Percentiles rank a stretch among this genome's conserved stretches.
phyloP scores from a whole-genome alignment of 2,797 vertebrate genomes.

The Lycodopsis pacificus region DNA sequence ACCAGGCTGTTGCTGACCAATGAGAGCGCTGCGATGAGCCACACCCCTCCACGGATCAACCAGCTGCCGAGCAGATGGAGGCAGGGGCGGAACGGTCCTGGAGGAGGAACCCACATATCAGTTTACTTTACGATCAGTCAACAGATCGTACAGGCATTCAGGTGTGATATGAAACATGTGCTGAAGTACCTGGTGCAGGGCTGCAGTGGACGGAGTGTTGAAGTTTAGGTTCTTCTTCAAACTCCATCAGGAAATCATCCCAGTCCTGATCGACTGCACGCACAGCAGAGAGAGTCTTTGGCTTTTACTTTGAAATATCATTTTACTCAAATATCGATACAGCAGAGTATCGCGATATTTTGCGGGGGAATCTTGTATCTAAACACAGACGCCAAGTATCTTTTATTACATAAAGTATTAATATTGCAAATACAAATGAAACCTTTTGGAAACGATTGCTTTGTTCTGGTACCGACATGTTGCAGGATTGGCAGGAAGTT shows the following conservation, averaged over 20 bases:
- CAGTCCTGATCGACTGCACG: constrained; percentile 89
- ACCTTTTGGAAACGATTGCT: no score
- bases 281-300: neutral
- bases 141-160: neutral
- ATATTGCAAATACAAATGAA: no score
- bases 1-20: constrained; percentile 90
- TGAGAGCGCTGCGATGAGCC: constrained; percentile 88
- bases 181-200: constrained; percentile 89
- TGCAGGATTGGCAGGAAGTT: no score
- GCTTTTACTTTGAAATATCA: constrained; percentile 9
- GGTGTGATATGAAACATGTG: neutral
- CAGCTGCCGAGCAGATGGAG: constrained; percentile 92
- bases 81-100: constrained; percentile 94
- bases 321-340: neutral
- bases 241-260: constrained; percentile 91
- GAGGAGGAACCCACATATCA: neutral
- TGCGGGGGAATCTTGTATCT: no score
- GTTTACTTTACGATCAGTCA: neutral
- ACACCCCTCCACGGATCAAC: constrained; percentile 92
- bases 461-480: no score
- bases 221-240: constrained; percentile 90
- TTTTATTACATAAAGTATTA: no score
- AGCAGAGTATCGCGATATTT: no score
- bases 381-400: no score
- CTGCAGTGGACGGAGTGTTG: constrained; percentile 89